These are phyloP conservation scores for Tetramorium simillimum DNA, from an alignment of 1,140 invertebrate genomes.

Conservation along the genomic window DNA sequence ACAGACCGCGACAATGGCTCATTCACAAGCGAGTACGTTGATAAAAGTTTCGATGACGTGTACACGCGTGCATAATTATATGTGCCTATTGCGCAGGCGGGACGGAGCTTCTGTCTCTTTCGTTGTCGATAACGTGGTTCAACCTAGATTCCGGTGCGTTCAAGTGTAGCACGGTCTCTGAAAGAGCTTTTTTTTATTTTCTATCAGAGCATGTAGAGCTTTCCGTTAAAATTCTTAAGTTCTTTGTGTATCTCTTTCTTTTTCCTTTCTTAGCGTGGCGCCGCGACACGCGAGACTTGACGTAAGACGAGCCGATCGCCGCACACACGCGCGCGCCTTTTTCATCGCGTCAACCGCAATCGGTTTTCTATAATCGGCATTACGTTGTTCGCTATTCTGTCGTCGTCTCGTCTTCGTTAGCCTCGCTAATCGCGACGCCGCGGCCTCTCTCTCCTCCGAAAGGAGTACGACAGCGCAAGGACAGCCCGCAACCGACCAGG, in stretches of 20 bases:
- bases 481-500: slow-evolving; percentile 49
- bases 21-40: slow-evolving; percentile 37
- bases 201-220: slow-evolving; percentile 77
- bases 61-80: slow-evolving; percentile 26
- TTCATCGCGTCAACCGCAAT: neutral
- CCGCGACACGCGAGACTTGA: slow-evolving; percentile 66
- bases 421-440: slow-evolving; percentile 70
- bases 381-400: neutral
- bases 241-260: slow-evolving; percentile 58
- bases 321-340: neutral
- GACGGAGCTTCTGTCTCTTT: slow-evolving; percentile 75
- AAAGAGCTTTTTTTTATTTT: slow-evolving; percentile 73
- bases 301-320: slow-evolving; percentile 39
- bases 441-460: slow-evolving; percentile 78
- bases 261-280: slow-evolving; percentile 56
- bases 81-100: slow-evolving; percentile 82
- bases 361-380: neutral
- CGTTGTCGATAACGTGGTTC: slow-evolving; percentile 82
- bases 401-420: slow-evolving; percentile 59
- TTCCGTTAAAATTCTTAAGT: slow-evolving; percentile 65
- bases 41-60: slow-evolving; percentile 17
- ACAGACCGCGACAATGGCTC: slow-evolving; percentile 18
- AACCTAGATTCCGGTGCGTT: slow-evolving; percentile 80
- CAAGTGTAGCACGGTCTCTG: slow-evolving; percentile 85
- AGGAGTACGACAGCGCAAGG: slow-evolving; percentile 64